These are phyloP conservation scores for Thaumetopoea pityocampa DNA, from an alignment of 1,140 invertebrate genomes.

Conservation along the genomic window DNA sequence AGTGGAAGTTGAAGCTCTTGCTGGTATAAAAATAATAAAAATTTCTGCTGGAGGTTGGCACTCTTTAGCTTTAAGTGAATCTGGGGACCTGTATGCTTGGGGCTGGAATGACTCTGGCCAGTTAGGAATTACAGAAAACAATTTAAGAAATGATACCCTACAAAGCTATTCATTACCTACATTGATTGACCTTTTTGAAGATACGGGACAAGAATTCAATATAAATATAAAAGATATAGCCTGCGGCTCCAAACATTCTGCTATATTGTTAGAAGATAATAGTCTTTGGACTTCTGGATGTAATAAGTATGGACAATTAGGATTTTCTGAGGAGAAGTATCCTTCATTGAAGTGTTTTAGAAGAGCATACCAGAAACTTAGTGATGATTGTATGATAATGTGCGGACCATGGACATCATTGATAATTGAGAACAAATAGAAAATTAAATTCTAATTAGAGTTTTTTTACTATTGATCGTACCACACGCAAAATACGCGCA, in stretches of 20 bases:
- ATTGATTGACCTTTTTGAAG: conserved; percentile 75
- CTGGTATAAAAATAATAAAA: conserved; percentile 81
- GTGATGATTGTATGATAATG: conserved; percentile 23
- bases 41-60: conserved; percentile 92
- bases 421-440: conserved; percentile 16
- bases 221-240: conserved; percentile 76
- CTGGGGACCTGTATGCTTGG: conserved; percentile 91
- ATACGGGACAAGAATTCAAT: conserved; percentile 54
- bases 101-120: conserved; percentile 94
- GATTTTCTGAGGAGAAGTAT: conserved; percentile 45
- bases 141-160: conserved; percentile 19
- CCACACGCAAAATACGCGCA: no score
- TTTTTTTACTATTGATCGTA: no score
- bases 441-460: neutral
- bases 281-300: conserved; percentile 82
- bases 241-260: conserved; percentile 82
- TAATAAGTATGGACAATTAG: conserved; percentile 86
- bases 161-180: conserved; percentile 71
- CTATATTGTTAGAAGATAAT: conserved; percentile 78
- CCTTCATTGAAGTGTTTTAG: conserved; percentile 39
- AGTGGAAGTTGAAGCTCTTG: conserved; percentile 81
- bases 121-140: conserved; percentile 78
- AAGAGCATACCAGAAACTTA: conserved; percentile 29
- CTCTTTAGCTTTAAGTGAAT: conserved; percentile 83
- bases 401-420: conserved; percentile 60